Conservation (phyloP, 2,797 vertebrate species). For the Tokudaia muenninki region DNA sequence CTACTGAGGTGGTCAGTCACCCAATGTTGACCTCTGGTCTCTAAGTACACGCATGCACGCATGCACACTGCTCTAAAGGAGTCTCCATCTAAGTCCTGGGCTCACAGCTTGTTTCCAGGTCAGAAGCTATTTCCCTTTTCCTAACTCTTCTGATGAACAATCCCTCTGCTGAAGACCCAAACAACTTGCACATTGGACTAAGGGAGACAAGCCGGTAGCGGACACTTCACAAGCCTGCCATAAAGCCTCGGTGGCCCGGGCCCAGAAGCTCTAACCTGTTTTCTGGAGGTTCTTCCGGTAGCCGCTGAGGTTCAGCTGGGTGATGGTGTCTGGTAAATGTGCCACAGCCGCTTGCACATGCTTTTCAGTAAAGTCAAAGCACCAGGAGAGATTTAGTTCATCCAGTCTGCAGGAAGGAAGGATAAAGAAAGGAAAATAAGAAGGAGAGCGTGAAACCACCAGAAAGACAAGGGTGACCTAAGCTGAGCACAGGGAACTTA, state of each 20-base stretch:
- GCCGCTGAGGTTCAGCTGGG: conserved; percentile 95
- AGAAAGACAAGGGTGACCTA: not conserved
- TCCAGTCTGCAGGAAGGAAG: conserved; percentile 89
- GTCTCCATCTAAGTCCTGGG: not conserved
- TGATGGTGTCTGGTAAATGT: conserved; percentile 88
- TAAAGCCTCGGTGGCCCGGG: not conserved
- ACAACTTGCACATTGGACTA: not conserved
- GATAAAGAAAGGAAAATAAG: too few species aligned
- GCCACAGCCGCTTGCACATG: conserved; percentile 91
- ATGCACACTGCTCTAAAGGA: too few species aligned
- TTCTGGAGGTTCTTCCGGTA: conserved; percentile 93
- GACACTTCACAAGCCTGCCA: not conserved
- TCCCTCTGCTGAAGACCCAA: not conserved
- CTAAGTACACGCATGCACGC: not conserved
- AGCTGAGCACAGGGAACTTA: not conserved
- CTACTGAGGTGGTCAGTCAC: not conserved
- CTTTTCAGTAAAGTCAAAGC: conserved; percentile 90
- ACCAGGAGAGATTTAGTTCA: conserved; percentile 96
- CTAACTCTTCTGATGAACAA: not conserved
- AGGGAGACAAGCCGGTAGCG: not conserved
- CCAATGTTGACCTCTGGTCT: not conserved
- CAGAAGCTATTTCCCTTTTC: not conserved
- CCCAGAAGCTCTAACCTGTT: conserved; percentile 83
- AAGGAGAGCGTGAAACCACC: not conserved
- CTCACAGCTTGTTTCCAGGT: not conserved